These are phyloP conservation scores for Psix sp. DNA, from an alignment of 1,140 invertebrate genomes.

Conservation along the genomic window DNA sequence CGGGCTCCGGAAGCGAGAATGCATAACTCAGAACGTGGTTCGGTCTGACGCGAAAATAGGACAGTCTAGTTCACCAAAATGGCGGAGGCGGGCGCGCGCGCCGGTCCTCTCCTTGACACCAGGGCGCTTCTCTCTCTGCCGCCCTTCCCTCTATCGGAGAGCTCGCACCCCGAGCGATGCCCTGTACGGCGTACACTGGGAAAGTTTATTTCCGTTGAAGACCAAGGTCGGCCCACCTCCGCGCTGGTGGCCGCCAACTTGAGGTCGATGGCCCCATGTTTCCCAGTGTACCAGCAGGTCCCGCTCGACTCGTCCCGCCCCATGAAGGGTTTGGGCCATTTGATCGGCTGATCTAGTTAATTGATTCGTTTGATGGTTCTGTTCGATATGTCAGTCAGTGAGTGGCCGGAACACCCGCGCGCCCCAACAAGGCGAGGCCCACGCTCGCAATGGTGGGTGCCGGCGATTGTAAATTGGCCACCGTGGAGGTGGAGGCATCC, in stretches of 20 bases:
- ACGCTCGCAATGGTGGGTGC: slow-evolving; percentile 79
- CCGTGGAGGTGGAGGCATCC: slow-evolving; percentile 85
- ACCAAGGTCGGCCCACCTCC: slow-evolving; percentile 28
- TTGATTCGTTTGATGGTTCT: no score
- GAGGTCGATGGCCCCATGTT: background rate
- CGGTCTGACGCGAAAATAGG: slow-evolving; percentile 42
- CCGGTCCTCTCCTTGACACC: slow-evolving; percentile 50
- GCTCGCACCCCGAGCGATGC: no score
- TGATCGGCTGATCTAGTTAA: no score
- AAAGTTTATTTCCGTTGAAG: background rate
- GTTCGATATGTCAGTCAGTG: slow-evolving; percentile 19
- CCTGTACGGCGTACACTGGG: no score
- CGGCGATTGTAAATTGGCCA: slow-evolving; percentile 90
- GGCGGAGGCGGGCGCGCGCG: slow-evolving; percentile 63
- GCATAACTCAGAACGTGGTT: slow-evolving; percentile 5
- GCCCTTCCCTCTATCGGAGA: background rate
- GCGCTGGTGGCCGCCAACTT: background rate
- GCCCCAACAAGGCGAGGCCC: slow-evolving; percentile 43
- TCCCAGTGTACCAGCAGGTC: slow-evolving; percentile 4
- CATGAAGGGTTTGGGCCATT: no score
- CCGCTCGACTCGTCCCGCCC: no score
- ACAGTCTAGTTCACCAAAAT: slow-evolving; percentile 73
- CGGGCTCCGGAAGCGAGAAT: no score
- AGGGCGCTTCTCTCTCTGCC: slow-evolving; percentile 34
- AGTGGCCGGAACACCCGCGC: slow-evolving; percentile 10